Evolutionary conservation across 2,888 invertebrate species (phyloP), one percentile per base, ranked within the genome.

Genomic region (Scrobipalpa costella): DNA sequence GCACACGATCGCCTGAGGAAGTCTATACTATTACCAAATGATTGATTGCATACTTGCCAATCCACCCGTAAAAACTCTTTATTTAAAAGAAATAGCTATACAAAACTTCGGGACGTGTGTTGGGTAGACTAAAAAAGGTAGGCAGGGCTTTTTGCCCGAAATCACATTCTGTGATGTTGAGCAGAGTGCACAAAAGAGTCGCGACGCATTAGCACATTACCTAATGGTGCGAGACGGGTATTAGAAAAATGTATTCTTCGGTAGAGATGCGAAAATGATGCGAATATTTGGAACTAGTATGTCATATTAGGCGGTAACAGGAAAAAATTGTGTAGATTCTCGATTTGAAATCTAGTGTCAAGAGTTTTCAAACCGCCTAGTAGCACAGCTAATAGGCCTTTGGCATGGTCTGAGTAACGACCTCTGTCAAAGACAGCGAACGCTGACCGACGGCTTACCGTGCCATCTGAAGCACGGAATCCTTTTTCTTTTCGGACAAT

Each of bases 201-300:
- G 55, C 34, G 64, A 62, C 68, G 71, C 76, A 77, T 77, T 78
- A 79, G 71, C 73, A 71, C 75, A 74, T 74, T 75, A 76, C 78
- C 71, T 80, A 81, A 81, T 80, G 80, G 80, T 70, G 74, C 70
- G 76, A 71, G 71, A 55, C 62, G 71, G 69, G 75, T 76, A 72
- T 78, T 77, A 79, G 74, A 76, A 78, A 80, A 79, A 80, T 79
- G 74, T 79, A 74, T 72, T 75, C 70, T 65, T 64, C 69, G 70
- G 64, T 68, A 60, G 47, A 6, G 40, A 58, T 55, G 63, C 49
- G 49, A 59, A 64, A 55, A n/a, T n/a, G 15, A 33, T 57, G 47
- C 33, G 21, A 59, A 27, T 36, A 15, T 11, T 58, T 17, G 21
- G 21, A n/a, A 40, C 27, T 33, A 33, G 27, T 57, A 57, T n/a